Evolutionary conservation across 1,140 invertebrate genomes (phyloP), one percentile per base, ranked within the genome.

Genomic region (Andricus grossulariae): DNA sequence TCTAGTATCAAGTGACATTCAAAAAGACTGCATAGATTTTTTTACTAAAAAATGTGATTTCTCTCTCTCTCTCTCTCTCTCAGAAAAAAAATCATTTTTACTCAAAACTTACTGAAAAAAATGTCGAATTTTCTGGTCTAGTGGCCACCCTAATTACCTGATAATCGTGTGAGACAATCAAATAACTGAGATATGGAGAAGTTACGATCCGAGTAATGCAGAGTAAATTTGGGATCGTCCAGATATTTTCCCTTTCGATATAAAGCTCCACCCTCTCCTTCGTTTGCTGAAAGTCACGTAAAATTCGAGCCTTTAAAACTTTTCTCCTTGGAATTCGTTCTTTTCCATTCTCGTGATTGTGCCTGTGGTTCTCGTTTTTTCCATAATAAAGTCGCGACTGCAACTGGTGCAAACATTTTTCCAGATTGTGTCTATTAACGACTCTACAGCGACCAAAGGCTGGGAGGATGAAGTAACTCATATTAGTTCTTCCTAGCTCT

Each of bases 171-270:
- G 97, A 87, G 79, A 98, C 94, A 72, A 96, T 93, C 39, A 97
- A 92, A 91, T 97, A 97, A 50, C 96, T 96, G 51, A 99, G 92
- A 87, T 96, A 95, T 15, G 98, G 98, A 7, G 97, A 96, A 72
- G 96, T 92, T 6, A 94, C 88, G 84, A 99, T 98, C 84, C 98
- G 92, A 49, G 94, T 92, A 12, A 97, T 91, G 88, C 97, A 98
- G 57, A 99, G 89, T 50, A 97, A 92, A 91, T 99, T 99, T 49
- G 98, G 98, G 82, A 99, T 93, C 0, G 98, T 99, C 89, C 96
- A 96, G 76, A 99, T 95, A 92, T 98, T 98, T 92, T 99, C 97
- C 87, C 93, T 95, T 50, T 87, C 90, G 10, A 92, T 92, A 32
- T 91, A 90, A 60, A 87, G 80, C 72, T 89, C 87, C 15, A 92